Base-by-base conservation (phyloP, 2,797 vertebrate genomes). In the Falco berigora region DNA sequence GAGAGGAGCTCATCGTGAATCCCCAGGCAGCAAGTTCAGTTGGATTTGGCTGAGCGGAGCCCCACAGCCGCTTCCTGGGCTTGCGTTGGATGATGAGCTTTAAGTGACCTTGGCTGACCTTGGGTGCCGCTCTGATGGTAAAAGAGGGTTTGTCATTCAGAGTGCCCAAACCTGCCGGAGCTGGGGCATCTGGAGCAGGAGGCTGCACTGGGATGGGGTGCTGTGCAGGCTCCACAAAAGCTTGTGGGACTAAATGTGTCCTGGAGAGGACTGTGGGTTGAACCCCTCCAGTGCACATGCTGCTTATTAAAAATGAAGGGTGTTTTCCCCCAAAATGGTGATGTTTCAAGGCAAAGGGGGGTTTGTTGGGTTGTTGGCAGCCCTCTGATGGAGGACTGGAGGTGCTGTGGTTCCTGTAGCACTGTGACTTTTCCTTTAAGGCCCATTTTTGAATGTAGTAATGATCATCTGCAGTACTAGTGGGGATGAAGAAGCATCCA, bases 61-160 rank as follows among this genome's bases (percentile, higher is more conserved):
- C 77, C 50, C 28, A 4, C 38, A 40, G 77, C 73, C 2, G 4
- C 72, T 69, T 82, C 63, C 56, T 12, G 34, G 81, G 12, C 55
- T 75, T 18, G 30, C 32, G 63, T 2, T 25, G 63, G 67, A 44
- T 56, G 62, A 42, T 24, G 75, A 76, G 86, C 68, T 53, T 63
- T 81, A 23, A 12, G 38, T 17, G 74, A 72, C 88, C 85, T 93
- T 96, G 92, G 61, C 52, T 32, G 74, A 73, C 93, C 84, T 96
- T 95, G 93, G 59, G 4, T 56, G 63, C 55, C 62, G 79, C 94
- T 90, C 24, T 1, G 38, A 72, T 87, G 68, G 64, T 13, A 42
- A 64, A 84, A 3, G 8, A 9, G 64, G 28, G 42, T 85, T 69
- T 72, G 47, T 50, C 59, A 38, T 44, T 72, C 36, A 8, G 52